Evolutionary conservation across 64 coral and sea anemone species (phyloP).

Genomic region (Porites lutea): DNA sequence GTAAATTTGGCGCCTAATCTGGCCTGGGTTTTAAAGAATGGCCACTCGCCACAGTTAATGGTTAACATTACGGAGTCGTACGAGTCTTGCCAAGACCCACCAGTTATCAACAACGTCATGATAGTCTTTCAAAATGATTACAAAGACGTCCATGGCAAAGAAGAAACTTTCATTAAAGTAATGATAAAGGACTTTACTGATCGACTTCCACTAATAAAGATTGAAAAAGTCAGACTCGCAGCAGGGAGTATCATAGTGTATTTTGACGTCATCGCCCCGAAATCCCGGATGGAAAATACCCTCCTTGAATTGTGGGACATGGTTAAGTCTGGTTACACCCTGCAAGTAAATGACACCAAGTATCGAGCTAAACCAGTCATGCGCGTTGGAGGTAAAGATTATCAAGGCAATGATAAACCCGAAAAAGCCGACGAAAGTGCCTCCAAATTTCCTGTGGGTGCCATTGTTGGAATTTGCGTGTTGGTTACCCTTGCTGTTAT

Average conservation of each 20-base stretch:
- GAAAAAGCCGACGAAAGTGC: neutral
- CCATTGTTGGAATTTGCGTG: slow-evolving; percentile 41
- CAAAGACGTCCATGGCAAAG: slow-evolving; percentile 33
- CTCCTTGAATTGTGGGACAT: slow-evolving; percentile 56
- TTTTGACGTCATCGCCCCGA: slow-evolving; percentile 45
- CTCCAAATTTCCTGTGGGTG: slow-evolving; percentile 43
- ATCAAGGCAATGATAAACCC: slow-evolving; percentile 24
- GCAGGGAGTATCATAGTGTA: slow-evolving; percentile 64
- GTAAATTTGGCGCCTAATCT: slow-evolving; percentile 37
- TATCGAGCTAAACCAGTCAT: slow-evolving; percentile 46
- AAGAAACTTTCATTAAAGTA: slow-evolving; percentile 12
- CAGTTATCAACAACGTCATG: slow-evolving; percentile 44
- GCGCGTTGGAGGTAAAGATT: slow-evolving; percentile 42
- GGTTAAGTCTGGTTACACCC: slow-evolving; percentile 47
- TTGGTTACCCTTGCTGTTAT: slow-evolving; percentile 7
- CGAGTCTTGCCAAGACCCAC: slow-evolving; percentile 56
- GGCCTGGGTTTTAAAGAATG: neutral
- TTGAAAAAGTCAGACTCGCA: slow-evolving; percentile 32
- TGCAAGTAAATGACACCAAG: neutral
- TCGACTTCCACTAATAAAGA: neutral
- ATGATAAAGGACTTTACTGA: slow-evolving; percentile 17
- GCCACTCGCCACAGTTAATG: slow-evolving; percentile 70
- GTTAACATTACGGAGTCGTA: slow-evolving; percentile 58
- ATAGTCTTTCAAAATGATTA: slow-evolving; percentile 65
- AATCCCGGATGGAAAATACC: slow-evolving; percentile 33